Percentiles rank a stretch among this genome's conserved stretches.
Evolutionary conservation across 2,113 vertebrate species (phyloP).

Genomic region (Eonycteris spelaea): DNA sequence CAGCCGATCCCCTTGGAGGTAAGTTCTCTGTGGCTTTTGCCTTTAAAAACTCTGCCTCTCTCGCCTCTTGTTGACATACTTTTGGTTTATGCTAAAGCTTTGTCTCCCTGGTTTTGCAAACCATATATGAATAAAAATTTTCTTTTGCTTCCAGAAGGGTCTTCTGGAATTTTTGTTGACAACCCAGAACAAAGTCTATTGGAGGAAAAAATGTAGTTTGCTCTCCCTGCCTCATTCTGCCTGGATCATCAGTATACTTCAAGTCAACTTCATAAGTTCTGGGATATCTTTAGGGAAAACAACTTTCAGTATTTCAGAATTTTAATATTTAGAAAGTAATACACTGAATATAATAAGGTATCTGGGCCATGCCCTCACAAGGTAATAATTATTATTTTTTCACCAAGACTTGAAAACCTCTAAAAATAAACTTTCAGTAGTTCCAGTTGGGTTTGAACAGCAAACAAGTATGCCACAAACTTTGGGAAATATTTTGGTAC

Average conservation of each 20-base stretch:
- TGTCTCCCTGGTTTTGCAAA: not conserved
- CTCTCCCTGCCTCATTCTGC: not conserved
- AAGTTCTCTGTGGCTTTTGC: not conserved
- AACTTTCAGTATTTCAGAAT: not conserved
- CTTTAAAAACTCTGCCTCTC: not conserved
- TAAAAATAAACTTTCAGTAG: not conserved
- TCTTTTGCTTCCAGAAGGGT: not conserved
- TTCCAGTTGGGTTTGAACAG: not conserved
- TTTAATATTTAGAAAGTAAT: not conserved
- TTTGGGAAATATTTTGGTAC: not conserved
- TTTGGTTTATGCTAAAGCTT: not conserved
- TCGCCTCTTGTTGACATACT: not conserved
- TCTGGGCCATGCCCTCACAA: not conserved
- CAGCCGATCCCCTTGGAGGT: not conserved
- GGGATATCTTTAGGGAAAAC: not conserved
- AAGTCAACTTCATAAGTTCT: not conserved
- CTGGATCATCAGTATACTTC: not conserved
- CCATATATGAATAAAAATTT: not conserved
- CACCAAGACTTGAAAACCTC: not conserved
- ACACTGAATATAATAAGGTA: too few species aligned
- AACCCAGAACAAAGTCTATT: not conserved
- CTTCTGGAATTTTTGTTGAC: not conserved
- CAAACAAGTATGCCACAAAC: not conserved
- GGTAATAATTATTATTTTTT: not conserved
- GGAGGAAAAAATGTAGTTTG: not conserved